Evolutionary conservation across 2,113 vertebrate genomes (phyloP).

Genomic region (Neotragus pygmaeus): DNA sequence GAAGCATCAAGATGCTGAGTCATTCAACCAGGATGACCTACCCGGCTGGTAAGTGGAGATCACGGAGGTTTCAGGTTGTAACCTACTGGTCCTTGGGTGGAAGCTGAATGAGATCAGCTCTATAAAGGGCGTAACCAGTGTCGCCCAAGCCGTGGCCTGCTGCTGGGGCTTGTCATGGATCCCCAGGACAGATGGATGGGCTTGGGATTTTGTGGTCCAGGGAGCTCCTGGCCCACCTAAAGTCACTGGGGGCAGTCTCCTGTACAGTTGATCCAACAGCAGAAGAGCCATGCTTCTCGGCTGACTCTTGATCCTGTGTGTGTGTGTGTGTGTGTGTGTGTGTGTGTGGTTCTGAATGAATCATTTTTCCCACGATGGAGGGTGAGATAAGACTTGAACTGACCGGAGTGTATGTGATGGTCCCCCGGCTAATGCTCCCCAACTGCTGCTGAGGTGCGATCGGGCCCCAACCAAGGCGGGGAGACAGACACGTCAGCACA

Average conservation of each 20-base stretch:
- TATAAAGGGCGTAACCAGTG: fast-evolving
- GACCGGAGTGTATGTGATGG: fast-evolving
- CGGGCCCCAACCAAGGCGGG: not conserved
- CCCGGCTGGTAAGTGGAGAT: fast-evolving
- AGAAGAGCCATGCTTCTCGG: fast-evolving
- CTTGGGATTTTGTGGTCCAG: not conserved
- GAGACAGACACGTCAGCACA: not conserved
- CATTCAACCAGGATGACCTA: too few species aligned
- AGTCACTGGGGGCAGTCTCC: not conserved
- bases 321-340: too few species aligned
- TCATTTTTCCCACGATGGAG: not conserved
- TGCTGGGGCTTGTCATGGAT: not conserved
- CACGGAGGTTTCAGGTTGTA: fast-evolving
- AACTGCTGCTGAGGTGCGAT: not conserved
- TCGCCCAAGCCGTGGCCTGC: too few species aligned
- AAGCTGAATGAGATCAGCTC: fast-evolving
- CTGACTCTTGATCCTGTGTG: fast-evolving
- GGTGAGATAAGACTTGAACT: not conserved
- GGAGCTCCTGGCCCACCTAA: not conserved
- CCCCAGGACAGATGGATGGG: fast-evolving
- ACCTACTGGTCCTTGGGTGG: fast-evolving
- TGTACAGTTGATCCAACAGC: fast-evolving
- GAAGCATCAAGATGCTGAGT: not conserved
- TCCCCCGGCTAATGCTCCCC: not conserved
- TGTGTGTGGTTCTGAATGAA: not conserved